phyloP scores from a whole-genome alignment of 2,797 vertebrate genomes.

The Eospalax fontanierii region DNA sequence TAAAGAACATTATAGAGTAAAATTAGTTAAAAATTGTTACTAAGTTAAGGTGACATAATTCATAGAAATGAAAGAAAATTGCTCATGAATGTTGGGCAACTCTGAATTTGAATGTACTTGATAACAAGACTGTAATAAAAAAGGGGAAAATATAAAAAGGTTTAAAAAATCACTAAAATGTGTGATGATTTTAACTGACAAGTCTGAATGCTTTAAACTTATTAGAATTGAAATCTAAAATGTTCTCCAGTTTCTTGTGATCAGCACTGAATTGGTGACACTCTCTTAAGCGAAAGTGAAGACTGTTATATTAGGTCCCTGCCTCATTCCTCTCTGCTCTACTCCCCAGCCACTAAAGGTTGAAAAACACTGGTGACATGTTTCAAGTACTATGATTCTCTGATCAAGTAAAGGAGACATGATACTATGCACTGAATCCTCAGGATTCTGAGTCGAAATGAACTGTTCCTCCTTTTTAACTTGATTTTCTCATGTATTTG shows the following conservation, averaged over 20 bases:
- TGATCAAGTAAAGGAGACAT: background rate
- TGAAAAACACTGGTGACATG: background rate
- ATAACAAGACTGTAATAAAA: background rate
- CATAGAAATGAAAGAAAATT: background rate
- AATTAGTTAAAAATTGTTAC: background rate
- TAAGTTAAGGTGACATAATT: background rate
- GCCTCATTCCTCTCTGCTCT: background rate
- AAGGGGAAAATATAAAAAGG: constrained; percentile 3
- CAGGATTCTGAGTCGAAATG: background rate
- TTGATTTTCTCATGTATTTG: background rate
- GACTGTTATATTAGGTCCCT: background rate
- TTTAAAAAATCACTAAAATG: background rate
- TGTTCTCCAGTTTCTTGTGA: background rate
- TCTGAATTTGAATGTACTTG: background rate
- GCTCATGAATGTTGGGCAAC: background rate
- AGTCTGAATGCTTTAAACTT: background rate
- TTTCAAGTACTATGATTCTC: background rate
- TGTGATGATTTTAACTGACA: background rate
- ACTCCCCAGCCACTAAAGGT: background rate
- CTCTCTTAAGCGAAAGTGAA: too few species aligned
- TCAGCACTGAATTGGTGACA: background rate
- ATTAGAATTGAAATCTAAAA: background rate
- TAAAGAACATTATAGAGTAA: too few species aligned
- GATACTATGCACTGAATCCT: background rate
- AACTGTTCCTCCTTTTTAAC: background rate